Conservation (phyloP, 2,888 invertebrate genomes). For the Plebejus argus region DNA sequence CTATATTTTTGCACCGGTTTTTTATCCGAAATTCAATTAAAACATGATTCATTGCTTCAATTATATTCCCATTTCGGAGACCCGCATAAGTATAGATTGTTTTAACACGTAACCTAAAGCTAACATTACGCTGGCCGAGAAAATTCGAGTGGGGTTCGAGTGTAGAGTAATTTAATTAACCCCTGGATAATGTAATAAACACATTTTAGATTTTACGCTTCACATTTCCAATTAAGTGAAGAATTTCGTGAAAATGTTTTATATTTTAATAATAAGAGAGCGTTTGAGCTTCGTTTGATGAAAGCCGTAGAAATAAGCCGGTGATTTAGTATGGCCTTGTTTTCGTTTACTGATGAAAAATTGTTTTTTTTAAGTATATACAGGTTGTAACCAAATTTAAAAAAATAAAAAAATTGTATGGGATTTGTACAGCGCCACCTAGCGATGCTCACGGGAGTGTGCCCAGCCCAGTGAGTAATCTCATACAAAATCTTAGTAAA, state of each 20-base stretch:
- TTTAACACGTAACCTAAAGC: not conserved
- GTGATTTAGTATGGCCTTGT: too few relatives aligned
- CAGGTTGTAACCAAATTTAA: too few relatives aligned
- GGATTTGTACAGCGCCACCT: too few relatives aligned
- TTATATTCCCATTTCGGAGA: not conserved
- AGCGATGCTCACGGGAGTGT: too few relatives aligned
- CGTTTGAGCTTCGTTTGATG: not conserved
- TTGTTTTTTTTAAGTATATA: too few relatives aligned
- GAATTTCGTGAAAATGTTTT: not conserved
- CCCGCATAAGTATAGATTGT: not conserved
- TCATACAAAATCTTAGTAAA: too few relatives aligned
- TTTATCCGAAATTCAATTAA: not conserved
- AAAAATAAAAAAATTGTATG: too few relatives aligned
- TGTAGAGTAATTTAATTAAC: constrained; percentile 10
- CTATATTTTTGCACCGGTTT: too few relatives aligned
- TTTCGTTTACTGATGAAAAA: too few relatives aligned
- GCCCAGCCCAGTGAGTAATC: too few relatives aligned
- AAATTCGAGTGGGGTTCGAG: constrained; percentile 2
- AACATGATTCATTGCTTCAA: not conserved
- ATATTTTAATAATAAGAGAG: not conserved
- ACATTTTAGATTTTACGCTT: not conserved
- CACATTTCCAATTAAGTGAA: constrained; percentile 10
- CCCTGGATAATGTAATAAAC: constrained; percentile 4
- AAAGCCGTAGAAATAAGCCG: not conserved
- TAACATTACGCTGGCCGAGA: not conserved